Evolutionary conservation across 2,113 vertebrate species (phyloP).

Genomic region (Cochlearius cochlearius): DNA sequence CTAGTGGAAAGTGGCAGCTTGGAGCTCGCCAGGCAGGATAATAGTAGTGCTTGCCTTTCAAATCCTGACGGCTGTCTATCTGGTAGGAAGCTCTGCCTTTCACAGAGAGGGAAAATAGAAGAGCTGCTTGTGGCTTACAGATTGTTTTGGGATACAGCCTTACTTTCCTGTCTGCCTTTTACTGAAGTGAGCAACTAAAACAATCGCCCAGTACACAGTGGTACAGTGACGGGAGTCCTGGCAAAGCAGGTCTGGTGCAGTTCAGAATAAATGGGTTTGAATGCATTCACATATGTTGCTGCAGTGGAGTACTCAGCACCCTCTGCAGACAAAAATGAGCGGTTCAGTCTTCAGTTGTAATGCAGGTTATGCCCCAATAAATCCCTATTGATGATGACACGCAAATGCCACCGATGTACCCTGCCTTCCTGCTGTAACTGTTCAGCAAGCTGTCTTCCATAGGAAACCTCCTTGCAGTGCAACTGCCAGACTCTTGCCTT

Average conservation of each 20-base stretch:
- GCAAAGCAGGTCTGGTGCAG: background rate
- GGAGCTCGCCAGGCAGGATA: background rate
- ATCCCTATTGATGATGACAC: background rate
- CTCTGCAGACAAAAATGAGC: background rate
- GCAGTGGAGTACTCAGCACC: background rate
- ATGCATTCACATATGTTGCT: background rate
- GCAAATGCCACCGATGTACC: background rate
- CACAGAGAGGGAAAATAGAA: background rate
- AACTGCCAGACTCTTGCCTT: background rate
- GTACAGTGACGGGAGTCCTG: background rate
- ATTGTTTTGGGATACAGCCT: background rate
- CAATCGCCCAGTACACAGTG: rapidly evolving
- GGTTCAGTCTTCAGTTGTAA: background rate
- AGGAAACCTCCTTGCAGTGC: background rate
- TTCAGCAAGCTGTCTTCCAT: background rate
- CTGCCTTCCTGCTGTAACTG: background rate
- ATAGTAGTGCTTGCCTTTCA: background rate
- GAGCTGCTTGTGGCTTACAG: background rate
- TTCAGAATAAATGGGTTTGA: background rate
- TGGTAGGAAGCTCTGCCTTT: background rate
- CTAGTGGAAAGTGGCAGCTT: background rate
- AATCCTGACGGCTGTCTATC: background rate
- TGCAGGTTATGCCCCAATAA: background rate
- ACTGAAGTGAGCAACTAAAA: background rate
- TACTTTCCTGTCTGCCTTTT: background rate